phyloP scores from a whole-genome alignment of 23 tunicate species.

The Oikopleura vanhoeffeni region DNA sequence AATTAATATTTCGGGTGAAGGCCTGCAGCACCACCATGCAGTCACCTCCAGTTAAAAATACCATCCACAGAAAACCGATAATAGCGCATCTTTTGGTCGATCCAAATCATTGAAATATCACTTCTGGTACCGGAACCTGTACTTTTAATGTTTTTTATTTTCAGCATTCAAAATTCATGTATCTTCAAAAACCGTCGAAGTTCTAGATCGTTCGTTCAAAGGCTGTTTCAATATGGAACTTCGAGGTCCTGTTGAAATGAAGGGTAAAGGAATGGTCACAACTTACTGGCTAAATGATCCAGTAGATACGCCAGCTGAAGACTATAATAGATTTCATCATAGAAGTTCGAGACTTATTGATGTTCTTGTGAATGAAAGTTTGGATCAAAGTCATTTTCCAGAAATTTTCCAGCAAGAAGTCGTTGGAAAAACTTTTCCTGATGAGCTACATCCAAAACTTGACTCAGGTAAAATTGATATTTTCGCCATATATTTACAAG shows the following conservation, averaged over 20 bases:
- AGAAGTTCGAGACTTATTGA: background rate
- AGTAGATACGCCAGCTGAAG: background rate
- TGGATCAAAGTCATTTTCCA: too few species aligned
- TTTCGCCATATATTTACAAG: background rate
- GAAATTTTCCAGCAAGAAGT: background rate
- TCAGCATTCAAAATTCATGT: background rate
- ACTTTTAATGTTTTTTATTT: too few species aligned
- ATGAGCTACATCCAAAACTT: background rate
- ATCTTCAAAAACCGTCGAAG: background rate
- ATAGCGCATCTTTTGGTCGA: too few species aligned
- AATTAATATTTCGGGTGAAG: too few species aligned
- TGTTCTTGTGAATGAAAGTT: background rate
- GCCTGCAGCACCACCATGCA: too few species aligned
- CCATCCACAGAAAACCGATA: too few species aligned
- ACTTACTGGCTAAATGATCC: background rate
- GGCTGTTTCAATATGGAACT: background rate
- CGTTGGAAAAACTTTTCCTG: background rate
- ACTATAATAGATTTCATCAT: background rate
- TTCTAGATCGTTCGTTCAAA: background rate
- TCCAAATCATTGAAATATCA: too few species aligned
- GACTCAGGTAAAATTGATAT: background rate
- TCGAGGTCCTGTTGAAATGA: constrained; percentile 14
- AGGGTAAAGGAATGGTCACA: constrained; percentile 1
- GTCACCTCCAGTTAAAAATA: too few species aligned
- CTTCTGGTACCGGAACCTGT: too few species aligned